Evolutionary conservation across 2,888 invertebrate species (phyloP), one percentile per base, ranked within the genome.

Genomic region (Ophraella communa): DNA sequence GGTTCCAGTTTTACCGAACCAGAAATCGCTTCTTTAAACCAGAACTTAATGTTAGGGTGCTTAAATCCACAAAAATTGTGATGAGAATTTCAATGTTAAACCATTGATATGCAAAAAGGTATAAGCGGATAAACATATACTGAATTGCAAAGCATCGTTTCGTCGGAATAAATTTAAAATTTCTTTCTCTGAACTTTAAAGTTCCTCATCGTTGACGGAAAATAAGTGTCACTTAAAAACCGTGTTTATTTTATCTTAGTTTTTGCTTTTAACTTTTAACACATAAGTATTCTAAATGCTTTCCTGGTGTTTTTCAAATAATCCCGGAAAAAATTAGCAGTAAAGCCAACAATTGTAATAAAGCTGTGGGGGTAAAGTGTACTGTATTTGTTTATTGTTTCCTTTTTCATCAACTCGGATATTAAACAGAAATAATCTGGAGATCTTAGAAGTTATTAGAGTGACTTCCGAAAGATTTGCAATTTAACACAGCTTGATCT

Each of bases 61-160:
- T 30, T 47, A 57, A 57, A 57, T 57, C 57, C 47, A 57, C 47
- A 57, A 57, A 57, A 57, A 57, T 57, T 57, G 57, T 57, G 57
- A 57, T 47, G 18, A 14, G 57, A 57, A 57, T 57, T 57, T 57
- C 47, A 57, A 57, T 57, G 35, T 30, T 57, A 2, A 47, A 33
- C 45, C 57, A 57, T 57, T 57, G 57, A 57, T 57, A 57, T 57
- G 57, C 57, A 57, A 57, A 57, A 57, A 57, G 30, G 57, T 47
- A 57, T 57, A 57, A 57, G 57, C 33, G 57, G 57, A 57, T 57
- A 57, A 57, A 57, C 57, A 57, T 57, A 57, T 57, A 57, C 57
- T 57, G 57, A 57, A 57, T 57, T 30, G 57, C 47, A 57, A 57
- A 57, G 39, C 57, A 57, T 35, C 39, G 39, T 33, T 24, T 47